Base-by-base conservation (phyloP, 2,797 vertebrate genomes). In the Silurus lanzhouensis region DNA sequence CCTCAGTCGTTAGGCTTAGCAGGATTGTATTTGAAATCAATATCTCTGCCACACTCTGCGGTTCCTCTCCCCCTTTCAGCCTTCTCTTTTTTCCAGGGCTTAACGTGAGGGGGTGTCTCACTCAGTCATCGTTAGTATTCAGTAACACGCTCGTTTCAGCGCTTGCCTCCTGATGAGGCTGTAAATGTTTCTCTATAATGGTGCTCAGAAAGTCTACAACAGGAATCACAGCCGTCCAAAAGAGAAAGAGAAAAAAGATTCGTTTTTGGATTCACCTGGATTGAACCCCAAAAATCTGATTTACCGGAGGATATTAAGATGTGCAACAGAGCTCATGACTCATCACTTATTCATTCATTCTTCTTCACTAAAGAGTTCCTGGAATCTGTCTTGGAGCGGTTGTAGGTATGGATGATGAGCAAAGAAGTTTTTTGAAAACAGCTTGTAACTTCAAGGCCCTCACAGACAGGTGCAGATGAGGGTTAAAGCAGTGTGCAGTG, bases 21-120 rank as follows among this genome's bases (percentile, higher is more conserved):
- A 93, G 92, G 91, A 88, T 83, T 93, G 93, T 92, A 93, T 94
- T 95, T 94, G 92, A 94, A 95, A 94, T 94, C 93, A 93, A 94
- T 95, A 93, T 92, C 92, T 94, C 92, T 91, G 91, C 93, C 92
- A 93, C 89, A 90, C 91, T 91, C 92, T 67, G 31, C 31, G 2
- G 31, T 27, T 22, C 57, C 76, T 68, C 83, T 25, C 70, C 25
- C 27, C 61, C 20, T 38, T 61, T 31, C 58, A n/a, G 27, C 48
- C 63, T 22, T 68, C 63, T 61, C 17, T 67, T 55, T n/a, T 79
- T 17, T 67, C 44, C 22, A 52, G 64, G 19, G 58, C 46, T 81
- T 52, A 66, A 44, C 58, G 4, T 87, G 82, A 17, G 60, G 74
- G 61, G 63, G 61, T 27, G 72, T 83, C 60, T 83, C 44, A 22